Evolutionary conservation across 2,888 invertebrate species (phyloP).

Genomic region (Synergus umbraculus): DNA sequence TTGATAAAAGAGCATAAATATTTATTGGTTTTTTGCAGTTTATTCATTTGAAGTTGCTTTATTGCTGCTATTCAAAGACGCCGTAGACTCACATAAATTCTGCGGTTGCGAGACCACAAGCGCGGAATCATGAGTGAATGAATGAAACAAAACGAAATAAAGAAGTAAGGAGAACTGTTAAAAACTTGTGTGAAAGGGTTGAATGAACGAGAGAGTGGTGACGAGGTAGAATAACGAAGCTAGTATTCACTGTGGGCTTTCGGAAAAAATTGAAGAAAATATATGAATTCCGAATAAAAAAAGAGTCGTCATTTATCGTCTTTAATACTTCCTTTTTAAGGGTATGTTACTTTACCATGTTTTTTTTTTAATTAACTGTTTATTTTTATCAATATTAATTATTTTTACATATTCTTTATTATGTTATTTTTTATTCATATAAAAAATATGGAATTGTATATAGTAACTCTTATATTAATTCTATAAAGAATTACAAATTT

Average conservation of each 20-base stretch:
- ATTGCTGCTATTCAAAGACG: conserved; percentile 47
- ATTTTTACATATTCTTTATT: no score
- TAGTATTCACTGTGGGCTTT: conserved; percentile 62
- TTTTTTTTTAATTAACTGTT: no score
- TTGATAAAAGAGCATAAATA: conserved; percentile 42
- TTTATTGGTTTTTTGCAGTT: conserved; percentile 56
- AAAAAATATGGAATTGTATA: no score
- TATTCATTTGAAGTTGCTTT: conserved; percentile 56
- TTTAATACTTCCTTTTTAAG: no score
- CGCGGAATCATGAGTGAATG: conserved; percentile 44
- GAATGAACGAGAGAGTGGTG: conserved; percentile 41
- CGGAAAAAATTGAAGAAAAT: conserved; percentile 57
- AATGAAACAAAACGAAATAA: conserved; percentile 34
- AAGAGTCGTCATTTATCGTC: neutral
- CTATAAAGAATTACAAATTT: neutral
- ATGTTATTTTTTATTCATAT: no score
- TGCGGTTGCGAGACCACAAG: conserved; percentile 20
- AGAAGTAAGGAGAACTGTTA: conserved; percentile 43
- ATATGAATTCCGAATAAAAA: conserved; percentile 61
- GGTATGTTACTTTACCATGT: no score
- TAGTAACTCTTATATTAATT: neutral
- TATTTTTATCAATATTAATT: no score
- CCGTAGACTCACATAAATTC: conserved; percentile 23
- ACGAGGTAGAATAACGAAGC: conserved; percentile 49
- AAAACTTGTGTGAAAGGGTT: conserved; percentile 33